A percentile compares a stretch with the other conserved stretches of the same genome.
Evolutionary conservation across 2,888 invertebrate species (phyloP).

Genomic region (Aleiodes leptofemur): DNA sequence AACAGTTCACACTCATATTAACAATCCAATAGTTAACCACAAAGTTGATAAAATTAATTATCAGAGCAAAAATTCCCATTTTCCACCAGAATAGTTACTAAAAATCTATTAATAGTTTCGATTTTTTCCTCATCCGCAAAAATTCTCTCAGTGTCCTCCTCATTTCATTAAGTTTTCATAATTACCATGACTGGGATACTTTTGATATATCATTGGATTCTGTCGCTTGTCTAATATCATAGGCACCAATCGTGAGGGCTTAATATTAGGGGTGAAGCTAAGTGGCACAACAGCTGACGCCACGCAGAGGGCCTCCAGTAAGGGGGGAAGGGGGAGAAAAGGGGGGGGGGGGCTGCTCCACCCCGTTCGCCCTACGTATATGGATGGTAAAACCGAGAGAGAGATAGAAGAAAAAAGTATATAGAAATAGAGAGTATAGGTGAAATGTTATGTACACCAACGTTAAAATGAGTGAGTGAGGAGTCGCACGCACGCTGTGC

Average conservation of each 20-base stretch:
- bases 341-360: constrained; percentile 21
- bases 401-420: constrained; percentile 9
- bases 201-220: constrained; percentile 68
- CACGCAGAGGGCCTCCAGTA: constrained; percentile 52
- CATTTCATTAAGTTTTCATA: background rate
- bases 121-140: no score
- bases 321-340: no score
- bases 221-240: constrained; percentile 74
- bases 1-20: no score
- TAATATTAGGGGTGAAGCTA: constrained; percentile 76
- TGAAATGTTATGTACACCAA: constrained; percentile 11
- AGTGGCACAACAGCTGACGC: constrained; percentile 80
- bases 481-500: constrained; percentile 71
- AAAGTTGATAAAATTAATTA: no score
- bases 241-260: constrained; percentile 74
- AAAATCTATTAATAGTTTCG: no score
- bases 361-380: constrained; percentile 42
- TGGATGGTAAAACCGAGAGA: constrained; percentile 36
- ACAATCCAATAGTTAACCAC: no score
- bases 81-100: no score
- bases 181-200: constrained; percentile 29
- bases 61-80: no score
- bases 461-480: constrained; percentile 30
- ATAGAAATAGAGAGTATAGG: constrained; percentile 15
- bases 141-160: no score